These are phyloP conservation scores for Botia kubotai DNA, from an alignment of 2,797 vertebrate genomes.

Conservation along the genomic window DNA sequence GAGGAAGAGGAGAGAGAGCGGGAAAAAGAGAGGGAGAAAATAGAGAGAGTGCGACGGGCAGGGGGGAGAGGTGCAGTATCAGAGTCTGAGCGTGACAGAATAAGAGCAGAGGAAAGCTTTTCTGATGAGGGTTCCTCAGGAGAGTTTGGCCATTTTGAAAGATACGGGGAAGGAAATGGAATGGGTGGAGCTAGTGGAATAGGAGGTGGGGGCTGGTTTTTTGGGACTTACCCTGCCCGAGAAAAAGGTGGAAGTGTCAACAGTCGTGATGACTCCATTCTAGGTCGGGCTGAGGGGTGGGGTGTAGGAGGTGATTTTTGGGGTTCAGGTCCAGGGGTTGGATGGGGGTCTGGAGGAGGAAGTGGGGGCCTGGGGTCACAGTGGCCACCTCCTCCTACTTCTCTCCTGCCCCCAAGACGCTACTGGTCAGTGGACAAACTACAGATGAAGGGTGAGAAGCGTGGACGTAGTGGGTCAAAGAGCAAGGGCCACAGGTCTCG, in stretches of 20 bases:
- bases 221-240: conserved; percentile 82
- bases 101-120: conserved; percentile 72
- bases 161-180: conserved; percentile 80
- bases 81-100: conserved; percentile 78
- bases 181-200: conserved; percentile 71
- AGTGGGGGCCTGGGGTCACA: conserved; percentile 76
- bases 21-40: conserved; percentile 59
- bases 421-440: conserved; percentile 95
- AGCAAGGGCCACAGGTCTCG: conserved; percentile 67
- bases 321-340: conserved; percentile 77
- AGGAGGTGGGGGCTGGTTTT: conserved; percentile 83
- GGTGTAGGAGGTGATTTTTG: conserved; percentile 75
- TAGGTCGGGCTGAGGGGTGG: conserved; percentile 80
- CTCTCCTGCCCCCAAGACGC: conserved; percentile 81
- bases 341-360: conserved; percentile 81
- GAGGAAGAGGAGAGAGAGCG: conserved; percentile 69
- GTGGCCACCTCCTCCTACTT: conserved; percentile 75
- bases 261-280: conserved; percentile 79
- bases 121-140: conserved; percentile 80
- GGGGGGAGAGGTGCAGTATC: conserved; percentile 73
- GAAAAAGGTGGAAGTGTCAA: conserved; percentile 84
- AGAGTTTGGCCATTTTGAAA: conserved; percentile 82
- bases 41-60: conserved; percentile 67
- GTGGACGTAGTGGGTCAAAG: conserved; percentile 51
- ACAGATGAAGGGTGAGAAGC: conserved; percentile 80